Conservation (phyloP, 2,113 vertebrate species). For the Pogona vitticeps region DNA sequence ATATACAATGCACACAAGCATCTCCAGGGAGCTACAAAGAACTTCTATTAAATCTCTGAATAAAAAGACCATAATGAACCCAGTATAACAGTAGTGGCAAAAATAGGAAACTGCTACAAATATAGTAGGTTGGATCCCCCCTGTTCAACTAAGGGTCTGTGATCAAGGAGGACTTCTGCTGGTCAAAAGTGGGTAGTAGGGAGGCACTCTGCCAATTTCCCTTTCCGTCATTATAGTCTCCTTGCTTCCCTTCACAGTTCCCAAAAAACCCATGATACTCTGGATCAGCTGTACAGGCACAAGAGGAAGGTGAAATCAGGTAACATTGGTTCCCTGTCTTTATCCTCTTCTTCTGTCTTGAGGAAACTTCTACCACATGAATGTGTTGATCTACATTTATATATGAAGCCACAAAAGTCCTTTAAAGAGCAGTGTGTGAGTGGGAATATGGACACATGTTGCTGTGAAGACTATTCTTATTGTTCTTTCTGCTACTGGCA, state of each 20-base stretch:
- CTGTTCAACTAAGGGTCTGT: not conserved
- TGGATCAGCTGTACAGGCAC: too few relatives aligned
- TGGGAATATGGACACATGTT: not conserved
- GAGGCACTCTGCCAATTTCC: too few relatives aligned
- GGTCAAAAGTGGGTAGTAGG: too few relatives aligned
- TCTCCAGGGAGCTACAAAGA: conserved; percentile 3
- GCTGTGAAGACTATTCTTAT: not conserved
- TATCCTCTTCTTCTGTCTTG: not conserved
- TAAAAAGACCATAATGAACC: conserved; percentile 1
- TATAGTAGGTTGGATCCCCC: not conserved
- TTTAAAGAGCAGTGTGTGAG: not conserved
- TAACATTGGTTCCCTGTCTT: not conserved
- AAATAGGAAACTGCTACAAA: not conserved
- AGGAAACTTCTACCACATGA: not conserved
- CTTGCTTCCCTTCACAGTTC: too few relatives aligned
- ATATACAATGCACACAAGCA: conserved; percentile 9
- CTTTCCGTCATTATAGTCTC: too few relatives aligned
- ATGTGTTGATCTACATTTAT: not conserved
- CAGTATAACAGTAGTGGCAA: not conserved
- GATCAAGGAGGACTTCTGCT: not conserved
- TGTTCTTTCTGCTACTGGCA: not conserved
- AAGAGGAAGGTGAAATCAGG: not conserved
- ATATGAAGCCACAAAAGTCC: not conserved
- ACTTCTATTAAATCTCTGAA: not conserved
- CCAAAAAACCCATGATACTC: too few relatives aligned